A percentile compares a stretch with the other conserved stretches of the same genome.
Conservation (phyloP, 2,888 invertebrate genomes). For the Cataglyphis livida region DNA sequence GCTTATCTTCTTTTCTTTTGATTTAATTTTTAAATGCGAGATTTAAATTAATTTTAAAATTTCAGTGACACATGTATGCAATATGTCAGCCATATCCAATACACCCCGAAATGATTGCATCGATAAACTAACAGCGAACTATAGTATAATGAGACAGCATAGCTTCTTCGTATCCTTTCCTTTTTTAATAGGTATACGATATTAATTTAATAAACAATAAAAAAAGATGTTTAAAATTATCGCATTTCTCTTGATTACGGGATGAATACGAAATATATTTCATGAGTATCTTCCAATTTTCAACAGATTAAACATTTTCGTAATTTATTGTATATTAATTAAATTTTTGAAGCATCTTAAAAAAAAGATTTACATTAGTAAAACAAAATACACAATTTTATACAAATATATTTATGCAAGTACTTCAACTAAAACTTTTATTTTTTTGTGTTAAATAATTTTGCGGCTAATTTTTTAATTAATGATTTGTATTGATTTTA, state of each 20-base stretch:
- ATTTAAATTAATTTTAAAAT: constrained; percentile 5
- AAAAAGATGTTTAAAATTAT: constrained; percentile 13
- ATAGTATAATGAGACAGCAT: neutral
- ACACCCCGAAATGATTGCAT: neutral
- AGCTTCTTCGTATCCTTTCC: neutral
- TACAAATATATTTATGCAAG: neutral
- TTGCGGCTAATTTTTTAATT: neutral
- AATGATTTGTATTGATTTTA: neutral
- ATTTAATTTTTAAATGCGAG: neutral
- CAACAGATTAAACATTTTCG: neutral
- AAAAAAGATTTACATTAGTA: neutral
- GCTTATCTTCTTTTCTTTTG: constrained; percentile 56
- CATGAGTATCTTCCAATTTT: neutral
- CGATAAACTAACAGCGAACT: constrained; percentile 6
- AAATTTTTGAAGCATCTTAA: neutral
- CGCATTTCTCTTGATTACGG: neutral
- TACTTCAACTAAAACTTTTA: neutral
- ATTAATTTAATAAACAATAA: constrained; percentile 23
- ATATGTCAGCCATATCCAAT: neutral
- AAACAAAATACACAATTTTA: neutral
- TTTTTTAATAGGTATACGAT: neutral
- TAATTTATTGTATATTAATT: neutral
- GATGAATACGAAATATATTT: constrained; percentile 1
- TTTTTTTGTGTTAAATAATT: neutral
- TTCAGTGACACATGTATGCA: neutral